A percentile compares a stretch with the other conserved stretches of the same genome.
phyloP scores from a whole-genome alignment of 2,888 invertebrate species.

The Lasioglossum zephyrum region DNA sequence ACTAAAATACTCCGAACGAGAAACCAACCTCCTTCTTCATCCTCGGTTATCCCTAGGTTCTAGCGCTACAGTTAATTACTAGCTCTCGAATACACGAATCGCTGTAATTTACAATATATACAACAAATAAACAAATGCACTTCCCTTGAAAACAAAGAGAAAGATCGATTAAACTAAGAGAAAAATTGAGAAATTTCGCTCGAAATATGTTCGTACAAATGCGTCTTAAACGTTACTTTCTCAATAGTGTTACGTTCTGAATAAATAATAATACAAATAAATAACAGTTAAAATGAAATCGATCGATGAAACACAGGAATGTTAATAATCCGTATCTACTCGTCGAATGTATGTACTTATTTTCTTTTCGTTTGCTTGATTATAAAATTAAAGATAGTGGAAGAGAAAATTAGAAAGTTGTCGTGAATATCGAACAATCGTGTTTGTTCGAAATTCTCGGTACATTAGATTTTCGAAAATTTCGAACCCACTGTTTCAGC shows the following conservation, averaged over 20 bases:
- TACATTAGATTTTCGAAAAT: background rate
- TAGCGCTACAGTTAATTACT: conserved; percentile 66
- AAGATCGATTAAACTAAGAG: conserved; percentile 9
- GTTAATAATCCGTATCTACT: conserved; percentile 66
- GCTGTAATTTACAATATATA: conserved; percentile 77
- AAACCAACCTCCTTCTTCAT: conserved; percentile 54
- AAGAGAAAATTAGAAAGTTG: conserved; percentile 58
- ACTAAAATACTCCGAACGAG: conserved; percentile 61
- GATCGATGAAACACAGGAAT: conserved; percentile 42
- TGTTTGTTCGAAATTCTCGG: background rate
- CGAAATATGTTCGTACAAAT: conserved; percentile 34
- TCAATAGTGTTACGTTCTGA: conserved; percentile 6
- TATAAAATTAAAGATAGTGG: conserved; percentile 30
- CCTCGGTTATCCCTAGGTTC: conserved; percentile 46
- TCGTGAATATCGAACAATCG: background rate
- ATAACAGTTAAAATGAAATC: conserved; percentile 43
- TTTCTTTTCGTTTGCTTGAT: conserved; percentile 33
- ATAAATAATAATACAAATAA: conserved; percentile 56
- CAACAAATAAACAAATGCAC: conserved; percentile 83
- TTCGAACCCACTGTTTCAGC: background rate
- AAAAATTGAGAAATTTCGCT: conserved; percentile 18
- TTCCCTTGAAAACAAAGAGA: conserved; percentile 77
- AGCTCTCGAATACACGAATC: conserved; percentile 67
- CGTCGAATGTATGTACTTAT: conserved; percentile 54
- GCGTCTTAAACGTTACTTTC: conserved; percentile 26